phyloP scores from a whole-genome alignment of 2,113 vertebrate genomes.

The Grammomys surdaster region DNA sequence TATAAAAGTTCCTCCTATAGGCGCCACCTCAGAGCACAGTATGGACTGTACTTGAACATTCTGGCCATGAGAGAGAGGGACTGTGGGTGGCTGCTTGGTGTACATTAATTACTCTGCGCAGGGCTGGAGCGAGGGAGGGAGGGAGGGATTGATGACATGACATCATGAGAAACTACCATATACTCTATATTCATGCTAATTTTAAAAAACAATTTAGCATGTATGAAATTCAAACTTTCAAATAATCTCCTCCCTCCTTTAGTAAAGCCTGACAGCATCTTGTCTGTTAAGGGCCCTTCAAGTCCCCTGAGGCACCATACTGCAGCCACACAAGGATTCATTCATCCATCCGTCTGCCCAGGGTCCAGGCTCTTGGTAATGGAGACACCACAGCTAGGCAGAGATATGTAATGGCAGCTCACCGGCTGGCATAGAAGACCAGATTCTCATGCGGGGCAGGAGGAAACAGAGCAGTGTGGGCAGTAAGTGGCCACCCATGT shows the following conservation, averaged over 20 bases:
- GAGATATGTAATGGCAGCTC: not conserved
- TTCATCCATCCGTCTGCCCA: not conserved
- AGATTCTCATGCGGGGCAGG: not conserved
- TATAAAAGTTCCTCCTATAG: not conserved
- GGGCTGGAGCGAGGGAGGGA: not conserved
- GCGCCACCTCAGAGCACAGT: no score
- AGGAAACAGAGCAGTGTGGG: not conserved
- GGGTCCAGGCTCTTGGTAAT: no score
- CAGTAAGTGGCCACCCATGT: not conserved
- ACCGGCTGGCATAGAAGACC: not conserved
- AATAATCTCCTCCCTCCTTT: not conserved
- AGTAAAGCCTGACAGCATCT: not conserved
- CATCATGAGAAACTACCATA: not conserved
- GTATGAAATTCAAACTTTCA: not conserved
- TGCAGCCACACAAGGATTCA: fast-evolving
- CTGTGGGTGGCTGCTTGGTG: not conserved
- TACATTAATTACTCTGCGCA: not conserved
- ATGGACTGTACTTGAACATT: not conserved
- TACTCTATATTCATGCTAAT: not conserved
- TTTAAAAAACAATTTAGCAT: not conserved
- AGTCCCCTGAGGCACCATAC: fast-evolving
- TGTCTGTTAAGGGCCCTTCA: not conserved
- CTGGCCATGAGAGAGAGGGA: not conserved
- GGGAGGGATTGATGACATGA: not conserved
- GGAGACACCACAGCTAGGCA: not conserved